These are phyloP conservation scores for Thripadectes ignobilis DNA, from an alignment of 2,797 vertebrate species.

Conservation along the genomic window DNA sequence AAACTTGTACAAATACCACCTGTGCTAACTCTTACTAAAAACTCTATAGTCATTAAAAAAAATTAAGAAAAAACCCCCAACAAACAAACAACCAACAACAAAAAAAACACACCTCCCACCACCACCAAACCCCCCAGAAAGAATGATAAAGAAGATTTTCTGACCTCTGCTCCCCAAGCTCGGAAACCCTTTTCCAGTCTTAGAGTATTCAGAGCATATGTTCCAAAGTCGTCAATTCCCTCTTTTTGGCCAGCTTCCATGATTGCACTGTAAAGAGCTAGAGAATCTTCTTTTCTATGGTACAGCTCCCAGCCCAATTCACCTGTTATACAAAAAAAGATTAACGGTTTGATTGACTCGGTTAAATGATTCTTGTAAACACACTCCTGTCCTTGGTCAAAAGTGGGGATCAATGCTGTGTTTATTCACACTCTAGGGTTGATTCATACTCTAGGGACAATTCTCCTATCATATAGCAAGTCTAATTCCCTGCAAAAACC, in stretches of 20 bases:
- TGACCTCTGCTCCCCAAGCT: slow-evolving; percentile 96
- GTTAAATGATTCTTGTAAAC: neutral
- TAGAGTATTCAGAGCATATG: slow-evolving; percentile 89
- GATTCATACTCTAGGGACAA: neutral
- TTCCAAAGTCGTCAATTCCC: slow-evolving; percentile 92
- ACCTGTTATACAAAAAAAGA: slow-evolving; percentile 76
- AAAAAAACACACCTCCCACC: too few relatives aligned
- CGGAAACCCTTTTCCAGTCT: slow-evolving; percentile 96
- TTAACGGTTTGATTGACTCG: neutral
- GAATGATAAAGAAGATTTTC: neutral
- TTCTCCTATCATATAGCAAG: neutral
- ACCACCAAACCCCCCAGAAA: neutral
- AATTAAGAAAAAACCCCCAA: rapidly evolving
- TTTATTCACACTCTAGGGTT: neutral
- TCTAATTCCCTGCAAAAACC: neutral
- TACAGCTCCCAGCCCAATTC: slow-evolving; percentile 98
- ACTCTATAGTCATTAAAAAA: neutral
- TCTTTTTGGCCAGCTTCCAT: slow-evolving; percentile 91
- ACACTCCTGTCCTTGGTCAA: neutral
- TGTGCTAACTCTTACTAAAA: neutral
- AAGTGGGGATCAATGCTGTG: neutral
- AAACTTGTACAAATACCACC: neutral
- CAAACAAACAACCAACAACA: too few relatives aligned
- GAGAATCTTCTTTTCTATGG: slow-evolving; percentile 84
- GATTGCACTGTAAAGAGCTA: slow-evolving; percentile 82